Evolutionary conservation across 2,113 vertebrate genomes (phyloP), one percentile per base, ranked within the genome.

Genomic region (Capreolus pygargus): DNA sequence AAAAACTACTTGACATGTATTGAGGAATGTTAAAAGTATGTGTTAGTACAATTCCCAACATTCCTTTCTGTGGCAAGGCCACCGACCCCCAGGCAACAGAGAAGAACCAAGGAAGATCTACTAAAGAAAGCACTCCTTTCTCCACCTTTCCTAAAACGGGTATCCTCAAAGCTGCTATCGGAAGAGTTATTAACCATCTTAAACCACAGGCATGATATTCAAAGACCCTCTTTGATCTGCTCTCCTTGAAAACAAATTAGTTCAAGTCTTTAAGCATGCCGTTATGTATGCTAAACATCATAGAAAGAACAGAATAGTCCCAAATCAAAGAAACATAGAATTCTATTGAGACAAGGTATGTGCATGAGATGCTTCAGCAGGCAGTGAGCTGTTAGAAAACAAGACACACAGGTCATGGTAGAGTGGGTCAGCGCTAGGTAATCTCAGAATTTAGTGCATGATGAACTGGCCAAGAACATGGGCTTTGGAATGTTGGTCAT

Each of bases 241-340:
- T 10, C 50, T 91, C 52, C 30, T 93, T 84, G 57, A 28, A 92
- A 93, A 60, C 14, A 89, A 61, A 60, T 55, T 39, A 91, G 84
- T 61, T 74, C n/a, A 50, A 86, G 86, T 81, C 94, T 86, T 70
- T 58, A 19, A 58, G 7, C 16, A 39, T 57, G 55, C 5, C 13
- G 17, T 50, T 54, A 57, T 55, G 14, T 27, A 25, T 33, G 36
- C 9, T 57, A 95, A 61, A 43, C 1, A 54, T 27, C 36, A 25
- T 7, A 43, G 19, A n/a, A 87, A 83, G 45, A 74, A 43, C 23
- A 78, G 30, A 61, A 54, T 52, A 47, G 39, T 43, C 21, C 54
- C 47, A 95, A 47, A 47, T 30, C 52, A 61, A 83, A 81, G 61
- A 93, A 84, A 67, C 50, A 64, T n/a, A 79, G 25, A 33, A 76